Evolutionary conservation across 2,797 vertebrate species (phyloP), one percentile per base, ranked within the genome.

Genomic region (Sebastes variabilis): DNA sequence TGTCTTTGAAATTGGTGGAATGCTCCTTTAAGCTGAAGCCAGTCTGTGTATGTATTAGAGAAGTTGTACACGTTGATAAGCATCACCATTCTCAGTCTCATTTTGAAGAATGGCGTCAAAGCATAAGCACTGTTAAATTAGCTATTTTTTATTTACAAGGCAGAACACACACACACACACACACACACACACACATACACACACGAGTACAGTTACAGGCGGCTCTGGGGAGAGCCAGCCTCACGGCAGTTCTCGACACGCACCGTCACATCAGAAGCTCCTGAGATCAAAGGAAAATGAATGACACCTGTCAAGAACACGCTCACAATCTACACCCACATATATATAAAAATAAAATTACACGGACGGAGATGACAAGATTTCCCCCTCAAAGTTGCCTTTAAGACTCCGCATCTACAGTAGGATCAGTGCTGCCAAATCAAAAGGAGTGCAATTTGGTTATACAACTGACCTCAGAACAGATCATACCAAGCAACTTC

Each of bases 131-230:
- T 84, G 78, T 90, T 92, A 92, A 92, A 92, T 93, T 79, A 85
- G 71, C 81, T 79, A 64, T 76, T 89, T 89, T 91, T 93, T 93
- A 94, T 94, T 93, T 94, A 94, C 93, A 94, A 89, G 82, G 86
- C 91, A 82, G 85, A 91, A 81, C 88, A 93, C 92, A 92, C 84
- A 84, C 42, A 14, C 38, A 42, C 38, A 14, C 38, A 18, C 42
- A 46, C 16, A 46, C 42, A 38, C 36, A 13, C 36, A 14, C 36
- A 38, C 12, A 42, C 38, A 42, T 5, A 42, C 42, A 46, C 42
- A 46, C 77, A 94, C 81, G 88, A 72, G 85, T 84, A 94, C 81
- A 91, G 72, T 83, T 83, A 91, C 81, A 87, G 86, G 89, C 91
- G 42, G 80, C 90, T 91, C 82, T 76, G 56, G 54, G 61, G 36